Conservation (phyloP, 1,140 invertebrate species). For the Danaus plexippus region DNA sequence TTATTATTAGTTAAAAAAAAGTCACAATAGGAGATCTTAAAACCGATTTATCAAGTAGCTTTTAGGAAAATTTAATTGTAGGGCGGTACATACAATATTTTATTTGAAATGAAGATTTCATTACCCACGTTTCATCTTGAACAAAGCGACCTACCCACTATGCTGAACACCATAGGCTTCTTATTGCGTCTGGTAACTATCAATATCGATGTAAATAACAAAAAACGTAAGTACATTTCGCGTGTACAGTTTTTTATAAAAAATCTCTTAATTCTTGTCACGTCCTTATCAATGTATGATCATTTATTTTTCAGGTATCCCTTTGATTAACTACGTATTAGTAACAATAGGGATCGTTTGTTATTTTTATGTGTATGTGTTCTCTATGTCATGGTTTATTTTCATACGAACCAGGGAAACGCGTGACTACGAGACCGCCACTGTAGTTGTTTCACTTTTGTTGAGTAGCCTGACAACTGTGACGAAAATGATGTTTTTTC, state of each 20-base stretch:
- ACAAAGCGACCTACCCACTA: constrained; percentile 5
- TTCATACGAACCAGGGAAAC: constrained; percentile 4
- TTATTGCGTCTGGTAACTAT: constrained; percentile 13
- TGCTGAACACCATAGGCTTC: constrained; percentile 10
- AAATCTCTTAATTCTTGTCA: no score
- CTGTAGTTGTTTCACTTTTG: constrained; percentile 7
- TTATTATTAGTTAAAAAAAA: no score
- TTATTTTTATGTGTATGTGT: constrained; percentile 11
- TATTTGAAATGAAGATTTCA: no score
- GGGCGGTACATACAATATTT: no score
- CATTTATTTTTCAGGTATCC: constrained; percentile 6
- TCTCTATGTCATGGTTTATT: constrained; percentile 12
- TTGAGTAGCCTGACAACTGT: constrained; percentile 5
- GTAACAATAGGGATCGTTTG: not conserved
- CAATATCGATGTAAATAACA: constrained; percentile 12
- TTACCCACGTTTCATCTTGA: constrained; percentile 6
- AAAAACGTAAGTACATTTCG: constrained; percentile 5
- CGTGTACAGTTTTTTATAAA: no score
- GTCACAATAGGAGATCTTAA: no score
- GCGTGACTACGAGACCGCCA: not conserved
- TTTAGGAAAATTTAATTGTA: no score
- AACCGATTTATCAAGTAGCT: no score
- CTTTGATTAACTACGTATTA: constrained; percentile 8
- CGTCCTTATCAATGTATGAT: not conserved
- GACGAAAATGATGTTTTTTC: constrained; percentile 4